Conservation (phyloP, 2,888 invertebrate genomes). For the Quadroppia sp. region DNA sequence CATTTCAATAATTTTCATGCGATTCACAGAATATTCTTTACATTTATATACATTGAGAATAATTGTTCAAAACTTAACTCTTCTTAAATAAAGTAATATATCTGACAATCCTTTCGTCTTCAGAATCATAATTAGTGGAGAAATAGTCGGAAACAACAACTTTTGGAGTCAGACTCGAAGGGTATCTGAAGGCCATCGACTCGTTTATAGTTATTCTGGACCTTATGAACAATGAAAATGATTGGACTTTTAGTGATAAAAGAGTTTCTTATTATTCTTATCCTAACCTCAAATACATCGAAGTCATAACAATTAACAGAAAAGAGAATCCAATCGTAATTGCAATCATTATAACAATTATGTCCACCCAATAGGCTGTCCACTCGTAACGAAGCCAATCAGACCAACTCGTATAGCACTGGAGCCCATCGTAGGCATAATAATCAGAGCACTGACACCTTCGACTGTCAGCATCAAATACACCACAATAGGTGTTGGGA, state of each 20-base stretch:
- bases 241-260: not conserved
- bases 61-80: no score
- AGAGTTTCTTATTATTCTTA: conserved; percentile 17
- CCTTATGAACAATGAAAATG: not conserved
- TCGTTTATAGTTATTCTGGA: not conserved
- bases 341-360: conserved; percentile 11
- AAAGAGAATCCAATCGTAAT: not conserved
- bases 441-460: conserved; percentile 26
- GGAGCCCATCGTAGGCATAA: not conserved
- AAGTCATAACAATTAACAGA: conserved; percentile 13
- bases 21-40: no score
- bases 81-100: not conserved
- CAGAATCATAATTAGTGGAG: not conserved
- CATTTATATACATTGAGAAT: no score
- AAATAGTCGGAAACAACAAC: conserved; percentile 16
- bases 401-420: conserved; percentile 12
- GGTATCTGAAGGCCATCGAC: not conserved
- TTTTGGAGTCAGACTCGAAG: conserved; percentile 4
- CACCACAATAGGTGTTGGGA: not conserved
- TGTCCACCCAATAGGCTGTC: not conserved
- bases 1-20: no score
- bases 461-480: not conserved
- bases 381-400: conserved; percentile 4
- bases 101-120: not conserved
- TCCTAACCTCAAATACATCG: not conserved